Percentiles rank a stretch among this genome's conserved stretches.
Conservation (phyloP, 1,140 invertebrate species). For the Venustaconcha ellipsiformis region DNA sequence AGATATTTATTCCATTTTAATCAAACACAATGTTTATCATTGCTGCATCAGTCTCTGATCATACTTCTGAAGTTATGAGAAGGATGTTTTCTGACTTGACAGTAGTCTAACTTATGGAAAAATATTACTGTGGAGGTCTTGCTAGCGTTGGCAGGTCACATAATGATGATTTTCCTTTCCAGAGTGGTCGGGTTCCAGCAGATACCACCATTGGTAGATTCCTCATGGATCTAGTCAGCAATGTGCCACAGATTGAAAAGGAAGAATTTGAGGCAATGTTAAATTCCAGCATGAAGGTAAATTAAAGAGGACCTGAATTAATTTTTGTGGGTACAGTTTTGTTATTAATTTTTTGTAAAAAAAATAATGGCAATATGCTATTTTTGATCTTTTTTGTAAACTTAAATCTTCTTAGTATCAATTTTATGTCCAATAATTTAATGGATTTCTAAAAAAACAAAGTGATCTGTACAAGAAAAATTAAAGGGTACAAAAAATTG, state of each 20-base stretch:
- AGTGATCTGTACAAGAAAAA: no score
- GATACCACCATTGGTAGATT: slow-evolving; percentile 84
- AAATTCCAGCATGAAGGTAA: slow-evolving; percentile 91
- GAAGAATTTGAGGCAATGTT: slow-evolving; percentile 96
- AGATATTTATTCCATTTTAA: no score
- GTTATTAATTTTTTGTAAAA: background rate
- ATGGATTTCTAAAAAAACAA: no score
- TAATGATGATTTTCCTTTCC: slow-evolving; percentile 73
- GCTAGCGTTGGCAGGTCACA: no score
- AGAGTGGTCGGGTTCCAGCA: slow-evolving; percentile 76
- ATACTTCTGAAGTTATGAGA: no score
- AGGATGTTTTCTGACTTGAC: no score
- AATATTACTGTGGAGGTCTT: no score
- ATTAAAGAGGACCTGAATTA: background rate
- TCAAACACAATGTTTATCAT: no score
- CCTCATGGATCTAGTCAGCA: slow-evolving; percentile 89
- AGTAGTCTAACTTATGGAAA: no score
- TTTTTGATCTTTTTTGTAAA: background rate
- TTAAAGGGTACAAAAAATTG: no score
- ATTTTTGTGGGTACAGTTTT: background rate
- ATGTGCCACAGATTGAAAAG: slow-evolving; percentile 87
- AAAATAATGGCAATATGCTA: no score
- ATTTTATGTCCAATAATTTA: background rate
- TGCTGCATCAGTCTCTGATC: no score
- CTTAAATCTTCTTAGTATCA: background rate